phyloP scores from a whole-genome alignment of 2,797 vertebrate genomes.

The Crenuchus spilurus region DNA sequence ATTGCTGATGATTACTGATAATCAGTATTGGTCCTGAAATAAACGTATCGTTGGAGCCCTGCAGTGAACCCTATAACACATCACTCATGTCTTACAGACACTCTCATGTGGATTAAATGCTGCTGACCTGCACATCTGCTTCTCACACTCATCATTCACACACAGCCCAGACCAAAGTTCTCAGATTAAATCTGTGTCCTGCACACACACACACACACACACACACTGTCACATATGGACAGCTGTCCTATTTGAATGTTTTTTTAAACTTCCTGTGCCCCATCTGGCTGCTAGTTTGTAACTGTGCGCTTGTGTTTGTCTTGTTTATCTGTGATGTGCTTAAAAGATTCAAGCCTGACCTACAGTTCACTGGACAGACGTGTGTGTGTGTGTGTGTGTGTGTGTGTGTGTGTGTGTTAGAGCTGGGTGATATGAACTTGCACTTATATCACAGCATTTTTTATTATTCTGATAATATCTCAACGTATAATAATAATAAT shows the following conservation, averaged over 20 bases:
- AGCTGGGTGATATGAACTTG: too few relatives aligned
- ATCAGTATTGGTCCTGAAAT: too few relatives aligned
- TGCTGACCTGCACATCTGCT: neutral
- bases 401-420: neutral
- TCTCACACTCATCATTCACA: neutral
- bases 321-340: conserved; percentile 9
- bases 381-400: conserved; percentile 12
- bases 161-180: neutral
- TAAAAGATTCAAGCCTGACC: conserved; percentile 7
- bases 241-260: conserved; percentile 11
- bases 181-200: neutral
- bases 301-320: neutral
- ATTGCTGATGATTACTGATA: too few relatives aligned
- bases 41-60: too few relatives aligned
- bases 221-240: conserved; percentile 8
- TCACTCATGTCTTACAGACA: too few relatives aligned
- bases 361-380: neutral
- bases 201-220: conserved; percentile 12
- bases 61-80: too few relatives aligned
- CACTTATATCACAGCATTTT: too few relatives aligned
- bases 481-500: too few relatives aligned
- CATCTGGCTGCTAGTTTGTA: neutral
- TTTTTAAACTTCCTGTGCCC: conserved; percentile 14
- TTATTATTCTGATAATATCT: too few relatives aligned
- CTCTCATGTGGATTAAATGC: too few relatives aligned